Evolutionary conservation across 37 sponge, comb jelly and placozoan genomes (phyloP).

Genomic region (Aphrocallistes beatrix): DNA sequence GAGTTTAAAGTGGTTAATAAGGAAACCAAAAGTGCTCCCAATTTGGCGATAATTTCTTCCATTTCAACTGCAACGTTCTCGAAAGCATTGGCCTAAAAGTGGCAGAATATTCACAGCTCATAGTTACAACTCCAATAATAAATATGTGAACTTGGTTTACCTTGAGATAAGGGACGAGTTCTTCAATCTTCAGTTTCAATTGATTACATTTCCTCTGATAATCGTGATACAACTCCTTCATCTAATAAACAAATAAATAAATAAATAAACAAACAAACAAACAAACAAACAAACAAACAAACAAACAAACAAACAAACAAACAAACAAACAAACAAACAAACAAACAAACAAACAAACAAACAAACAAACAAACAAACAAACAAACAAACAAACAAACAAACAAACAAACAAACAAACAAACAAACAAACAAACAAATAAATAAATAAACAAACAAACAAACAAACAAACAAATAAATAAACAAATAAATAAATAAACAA

Average conservation of each 20-base stretch:
- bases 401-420: neutral
- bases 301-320: neutral
- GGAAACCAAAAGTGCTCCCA: neutral
- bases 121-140: neutral
- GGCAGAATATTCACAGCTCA: neutral
- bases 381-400: neutral
- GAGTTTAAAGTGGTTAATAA: neutral
- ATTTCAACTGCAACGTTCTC: neutral
- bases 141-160: neutral
- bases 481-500: neutral
- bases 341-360: neutral
- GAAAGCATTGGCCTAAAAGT: constrained; percentile 5
- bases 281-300: neutral
- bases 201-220: neutral
- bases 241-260: neutral
- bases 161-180: neutral
- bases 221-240: neutral
- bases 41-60: neutral
- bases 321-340: neutral
- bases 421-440: neutral
- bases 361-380: neutral
- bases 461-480: neutral
- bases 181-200: neutral
- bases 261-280: too few relatives aligned
- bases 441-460: neutral